These are phyloP conservation scores for Xenentodon cancila DNA, from an alignment of 2,797 vertebrate species.

Conservation along the genomic window DNA sequence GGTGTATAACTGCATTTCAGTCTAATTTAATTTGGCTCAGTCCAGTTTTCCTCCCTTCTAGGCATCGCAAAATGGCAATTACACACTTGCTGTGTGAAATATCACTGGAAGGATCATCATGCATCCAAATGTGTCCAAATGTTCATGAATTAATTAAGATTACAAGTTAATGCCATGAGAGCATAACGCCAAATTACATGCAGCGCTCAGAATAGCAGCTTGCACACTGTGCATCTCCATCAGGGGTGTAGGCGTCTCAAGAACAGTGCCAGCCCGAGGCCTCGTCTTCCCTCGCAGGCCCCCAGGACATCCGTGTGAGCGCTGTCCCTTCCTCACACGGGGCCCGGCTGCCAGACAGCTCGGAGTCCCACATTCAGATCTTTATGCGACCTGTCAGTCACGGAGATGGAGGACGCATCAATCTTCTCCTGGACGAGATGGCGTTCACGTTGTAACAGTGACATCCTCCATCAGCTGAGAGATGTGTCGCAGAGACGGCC, in stretches of 20 bases:
- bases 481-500: conserved; percentile 40
- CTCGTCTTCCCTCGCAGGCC: conserved; percentile 57
- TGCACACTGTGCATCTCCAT: conserved; percentile 51
- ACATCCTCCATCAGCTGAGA: conserved; percentile 30
- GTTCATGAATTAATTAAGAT: conserved; percentile 70
- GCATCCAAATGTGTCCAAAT: conserved; percentile 60
- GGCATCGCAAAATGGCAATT: conserved; percentile 52
- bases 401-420: conserved; percentile 54
- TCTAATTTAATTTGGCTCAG: conserved; percentile 30
- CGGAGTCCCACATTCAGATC: conserved; percentile 53
- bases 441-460: conserved; percentile 49
- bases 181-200: conserved; percentile 49
- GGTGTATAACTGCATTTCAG: conserved; percentile 27
- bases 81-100: conserved; percentile 46
- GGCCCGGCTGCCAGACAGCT: conserved; percentile 58
- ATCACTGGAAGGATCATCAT: conserved; percentile 47
- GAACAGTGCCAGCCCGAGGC: conserved; percentile 52
- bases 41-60: conserved; percentile 38
- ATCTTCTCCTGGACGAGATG: conserved; percentile 62
- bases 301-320: conserved; percentile 56
- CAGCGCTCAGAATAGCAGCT: conserved; percentile 62
- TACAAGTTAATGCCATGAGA: conserved; percentile 60
- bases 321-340: conserved; percentile 51
- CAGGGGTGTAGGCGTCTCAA: conserved; percentile 62
- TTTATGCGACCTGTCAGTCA: conserved; percentile 72